phyloP scores from a whole-genome alignment of 2,888 invertebrate species.

The Chalcis sispes region DNA sequence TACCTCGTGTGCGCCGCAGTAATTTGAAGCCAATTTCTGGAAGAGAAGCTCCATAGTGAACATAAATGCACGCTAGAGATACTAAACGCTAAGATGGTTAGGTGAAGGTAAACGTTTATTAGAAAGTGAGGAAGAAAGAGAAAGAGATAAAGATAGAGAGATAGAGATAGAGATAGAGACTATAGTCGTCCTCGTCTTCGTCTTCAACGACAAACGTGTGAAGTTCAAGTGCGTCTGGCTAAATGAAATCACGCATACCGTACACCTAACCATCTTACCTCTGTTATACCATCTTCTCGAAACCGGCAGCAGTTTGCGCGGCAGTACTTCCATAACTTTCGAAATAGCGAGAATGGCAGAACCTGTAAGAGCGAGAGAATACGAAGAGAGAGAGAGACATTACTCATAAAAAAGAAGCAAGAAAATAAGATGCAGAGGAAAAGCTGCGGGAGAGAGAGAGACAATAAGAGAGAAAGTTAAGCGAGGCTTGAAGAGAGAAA shows the following conservation, averaged over 20 bases:
- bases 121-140: neutral
- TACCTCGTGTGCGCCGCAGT: neutral
- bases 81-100: conserved; percentile 4
- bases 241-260: conserved; percentile 11
- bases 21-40: conserved; percentile 25
- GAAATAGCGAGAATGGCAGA: conserved; percentile 27
- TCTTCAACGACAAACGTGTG: neutral
- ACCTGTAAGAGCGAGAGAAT: neutral
- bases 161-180: too few relatives aligned
- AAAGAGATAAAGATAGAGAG: too few relatives aligned
- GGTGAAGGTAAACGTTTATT: conserved; percentile 3
- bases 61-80: conserved; percentile 1
- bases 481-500: conserved; percentile 3
- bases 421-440: neutral
- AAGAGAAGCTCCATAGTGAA: neutral
- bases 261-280: neutral
- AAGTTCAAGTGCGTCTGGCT: conserved; percentile 6
- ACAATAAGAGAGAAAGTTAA: too few relatives aligned
- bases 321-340: conserved; percentile 21
- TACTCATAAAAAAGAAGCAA: neutral
- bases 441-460: neutral
- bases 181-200: neutral
- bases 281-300: neutral
- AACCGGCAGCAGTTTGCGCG: neutral
- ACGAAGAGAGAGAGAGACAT: neutral